Conservation (phyloP, 1,140 invertebrate genomes). For the Zaprionus inermis region DNA sequence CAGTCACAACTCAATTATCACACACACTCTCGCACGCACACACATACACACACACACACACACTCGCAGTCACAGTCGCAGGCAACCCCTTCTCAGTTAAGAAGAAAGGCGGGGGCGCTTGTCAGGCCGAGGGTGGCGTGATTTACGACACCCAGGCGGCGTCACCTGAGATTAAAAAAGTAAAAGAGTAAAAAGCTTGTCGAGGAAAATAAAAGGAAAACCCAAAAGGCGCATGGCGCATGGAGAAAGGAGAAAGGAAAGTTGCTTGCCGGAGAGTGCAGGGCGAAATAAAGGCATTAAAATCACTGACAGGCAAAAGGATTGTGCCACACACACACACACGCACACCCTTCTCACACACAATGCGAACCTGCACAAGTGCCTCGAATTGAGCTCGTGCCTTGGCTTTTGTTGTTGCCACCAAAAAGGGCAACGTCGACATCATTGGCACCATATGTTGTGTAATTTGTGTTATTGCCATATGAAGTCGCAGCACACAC, state of each 20-base stretch:
- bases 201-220: constrained; percentile 55
- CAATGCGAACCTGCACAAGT: constrained; percentile 23
- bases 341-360: constrained; percentile 34
- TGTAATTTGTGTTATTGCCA: constrained; percentile 84
- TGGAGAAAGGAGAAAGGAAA: constrained; percentile 37
- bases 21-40: constrained; percentile 45
- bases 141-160: constrained; percentile 84
- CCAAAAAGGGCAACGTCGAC: constrained; percentile 73
- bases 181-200: constrained; percentile 82
- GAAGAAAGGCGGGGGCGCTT: not conserved
- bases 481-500: constrained; percentile 59
- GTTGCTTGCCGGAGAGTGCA: constrained; percentile 36
- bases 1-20: constrained; percentile 81
- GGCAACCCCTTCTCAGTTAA: constrained; percentile 56
- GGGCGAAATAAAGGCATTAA: constrained; percentile 80
- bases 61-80: not conserved
- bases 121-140: constrained; percentile 54
- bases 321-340: constrained; percentile 70
- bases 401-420: constrained; percentile 54
- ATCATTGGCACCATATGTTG: constrained; percentile 84
- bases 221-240: constrained; percentile 9
- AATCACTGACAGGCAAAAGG: constrained; percentile 81
- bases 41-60: not conserved
- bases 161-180: constrained; percentile 84
- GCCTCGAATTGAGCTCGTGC: constrained; percentile 24